Base-by-base conservation (phyloP, 2,888 invertebrate species). In the Chymomyza amoena region DNA sequence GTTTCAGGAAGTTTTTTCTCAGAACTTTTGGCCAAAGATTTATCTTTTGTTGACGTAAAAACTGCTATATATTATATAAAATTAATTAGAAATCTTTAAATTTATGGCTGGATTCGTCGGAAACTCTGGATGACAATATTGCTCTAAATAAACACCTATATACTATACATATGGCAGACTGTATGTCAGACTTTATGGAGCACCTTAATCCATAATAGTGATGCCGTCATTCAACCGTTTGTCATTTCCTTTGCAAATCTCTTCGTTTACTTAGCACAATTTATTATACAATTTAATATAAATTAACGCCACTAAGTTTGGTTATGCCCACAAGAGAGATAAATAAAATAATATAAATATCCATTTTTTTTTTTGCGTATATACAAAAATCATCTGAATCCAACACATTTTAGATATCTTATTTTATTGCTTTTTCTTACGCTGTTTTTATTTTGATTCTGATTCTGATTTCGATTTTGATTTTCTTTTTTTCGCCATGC, bases 221-320 rank as follows among this genome's bases (percentile, higher is more conserved):
- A 45, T 45, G 39, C 39, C 39, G 39, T 45, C 39, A 45, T 45
- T 45, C 39, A 13, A 45, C 39, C 13, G 10, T 45, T 45, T 45
- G 39, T 45, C 39, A 45, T 45, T 45, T 45, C 39, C 39, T 10
- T 45, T 45, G 39, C 39, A 45, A 45, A 45, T 45, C 39, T 45
- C 39, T 45, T 2, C 39, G 39, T 45, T 45, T 45, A 45, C 39
- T 45, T 45, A 45, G 39, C 13, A 32, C 13, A 45, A 45, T 45
- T 74, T 72, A 82, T 80, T 85, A 84, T 84, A 84, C 80, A 80
- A 85, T 72, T 76, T 56, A 77, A 84, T 70, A 87, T 79, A 85
- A 82, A 77, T 71, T 72, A 80, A 73, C 67, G 88, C 75, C 76
- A 77, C 68, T 83, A 74, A 78, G 80, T 82, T 85, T 82, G 79